Percentiles rank a stretch among this genome's conserved stretches.
phyloP scores from a whole-genome alignment of 2,113 vertebrate species.

The Garra rufa region DNA sequence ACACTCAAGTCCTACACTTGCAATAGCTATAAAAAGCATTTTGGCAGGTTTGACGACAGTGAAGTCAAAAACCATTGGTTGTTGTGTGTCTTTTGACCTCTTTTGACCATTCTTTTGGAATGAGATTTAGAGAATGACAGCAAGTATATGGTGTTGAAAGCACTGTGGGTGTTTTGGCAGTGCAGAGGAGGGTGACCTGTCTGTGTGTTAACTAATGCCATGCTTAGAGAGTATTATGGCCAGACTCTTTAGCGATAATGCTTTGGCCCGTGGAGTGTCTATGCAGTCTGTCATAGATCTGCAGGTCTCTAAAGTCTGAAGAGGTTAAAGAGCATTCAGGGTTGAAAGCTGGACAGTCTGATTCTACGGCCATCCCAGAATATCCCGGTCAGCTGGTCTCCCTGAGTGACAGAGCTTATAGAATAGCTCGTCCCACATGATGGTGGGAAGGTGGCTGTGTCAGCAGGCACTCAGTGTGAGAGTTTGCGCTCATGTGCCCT shows the following conservation, averaged over 20 bases:
- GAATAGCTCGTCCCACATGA: conserved; percentile 50
- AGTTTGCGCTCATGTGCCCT: conserved; percentile 65
- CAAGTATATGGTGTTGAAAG: not conserved
- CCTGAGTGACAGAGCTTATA: conserved; percentile 53
- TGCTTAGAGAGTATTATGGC: conserved; percentile 5
- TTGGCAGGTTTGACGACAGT: not conserved
- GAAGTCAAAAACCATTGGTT: not conserved
- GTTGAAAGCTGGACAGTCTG: conserved; percentile 23
- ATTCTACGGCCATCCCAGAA: conserved; percentile 52
- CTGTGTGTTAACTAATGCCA: conserved; percentile 21
- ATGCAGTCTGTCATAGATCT: not conserved
- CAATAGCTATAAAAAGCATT: not conserved
- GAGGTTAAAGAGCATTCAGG: conserved; percentile 45
- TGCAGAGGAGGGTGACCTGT: conserved; percentile 16
- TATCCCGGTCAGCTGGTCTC: conserved; percentile 55
- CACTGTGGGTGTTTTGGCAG: not conserved
- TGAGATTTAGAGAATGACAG: not conserved
- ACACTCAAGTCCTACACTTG: not conserved
- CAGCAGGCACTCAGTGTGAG: conserved; percentile 32
- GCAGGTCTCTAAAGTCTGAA: conserved; percentile 22
- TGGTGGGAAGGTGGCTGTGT: conserved; percentile 58
- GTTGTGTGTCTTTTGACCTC: not conserved
- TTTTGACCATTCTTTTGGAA: not conserved
- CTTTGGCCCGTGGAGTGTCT: not conserved
- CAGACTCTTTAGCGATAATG: conserved; percentile 13